Evolutionary conservation across 2,113 vertebrate genomes (phyloP).

Genomic region (Chaetodon trifascialis): DNA sequence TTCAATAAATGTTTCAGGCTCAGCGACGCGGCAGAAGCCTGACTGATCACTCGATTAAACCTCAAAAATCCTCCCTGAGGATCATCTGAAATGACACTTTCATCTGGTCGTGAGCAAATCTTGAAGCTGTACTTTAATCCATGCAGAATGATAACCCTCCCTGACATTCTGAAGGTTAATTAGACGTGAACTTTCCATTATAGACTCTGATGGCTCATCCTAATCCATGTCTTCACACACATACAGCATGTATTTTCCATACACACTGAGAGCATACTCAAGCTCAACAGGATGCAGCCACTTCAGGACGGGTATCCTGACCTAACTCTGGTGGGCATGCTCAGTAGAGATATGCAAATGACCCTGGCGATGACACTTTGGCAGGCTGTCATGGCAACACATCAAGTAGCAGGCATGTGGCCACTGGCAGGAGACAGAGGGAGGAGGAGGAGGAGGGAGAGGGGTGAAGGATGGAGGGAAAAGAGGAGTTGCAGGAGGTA

Average conservation of each 20-base stretch:
- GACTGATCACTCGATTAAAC: neutral
- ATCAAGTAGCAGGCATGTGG: constrained; percentile 58
- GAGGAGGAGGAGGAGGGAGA: neutral
- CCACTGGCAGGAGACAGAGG: constrained; percentile 13
- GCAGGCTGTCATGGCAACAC: constrained; percentile 76
- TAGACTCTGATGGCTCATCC: constrained; percentile 49
- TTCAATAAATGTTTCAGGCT: constrained; percentile 7
- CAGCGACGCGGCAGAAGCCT: neutral
- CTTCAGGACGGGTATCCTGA: constrained; percentile 62
- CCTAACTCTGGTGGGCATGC: constrained; percentile 60
- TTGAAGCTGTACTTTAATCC: constrained; percentile 43
- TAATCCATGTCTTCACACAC: constrained; percentile 36
- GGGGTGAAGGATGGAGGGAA: neutral
- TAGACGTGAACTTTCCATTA: constrained; percentile 63
- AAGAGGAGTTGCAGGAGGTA: neutral
- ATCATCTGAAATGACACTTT: constrained; percentile 48
- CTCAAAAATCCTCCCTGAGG: neutral
- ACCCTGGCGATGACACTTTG: constrained; percentile 62
- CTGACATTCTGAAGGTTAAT: constrained; percentile 74
- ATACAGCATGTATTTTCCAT: neutral
- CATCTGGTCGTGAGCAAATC: constrained; percentile 41
- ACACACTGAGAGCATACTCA: constrained; percentile 9
- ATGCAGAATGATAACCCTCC: constrained; percentile 54
- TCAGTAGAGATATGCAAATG: constrained; percentile 48
- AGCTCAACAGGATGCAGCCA: constrained; percentile 40